Evolutionary conservation across 2,113 vertebrate species (phyloP), one percentile per base, ranked within the genome.

Genomic region (Patagioenas fasciata): DNA sequence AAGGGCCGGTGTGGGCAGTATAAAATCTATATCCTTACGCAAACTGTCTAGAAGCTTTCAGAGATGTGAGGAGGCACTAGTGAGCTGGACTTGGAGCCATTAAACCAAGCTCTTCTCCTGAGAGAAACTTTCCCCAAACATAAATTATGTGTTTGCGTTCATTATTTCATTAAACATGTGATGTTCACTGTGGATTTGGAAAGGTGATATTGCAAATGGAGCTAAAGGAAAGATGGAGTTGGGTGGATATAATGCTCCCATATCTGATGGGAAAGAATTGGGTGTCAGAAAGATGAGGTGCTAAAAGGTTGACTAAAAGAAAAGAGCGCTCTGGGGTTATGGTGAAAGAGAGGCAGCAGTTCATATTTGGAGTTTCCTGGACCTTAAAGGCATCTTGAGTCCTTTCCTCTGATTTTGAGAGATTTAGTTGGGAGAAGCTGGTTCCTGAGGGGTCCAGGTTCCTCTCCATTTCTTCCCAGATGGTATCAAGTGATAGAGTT

Each of bases 211-310:
- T 91, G 81, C 38, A 85, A 85, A 57, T 2, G 5, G 29, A 74
- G 12, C 15, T 42, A 19, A 64, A 67, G 23, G 24, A n/a, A 54
- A 78, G 54, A 60, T 23, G 5, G 60, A 44, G 18, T 42, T 42
- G 24, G 34, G 53, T 32, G 80, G 60, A 47, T 66, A 6, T 0
- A 60, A 51, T 2, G 6, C 19, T 48, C 17, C 17, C 2, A 0
- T 17, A 5, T 42, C 18, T 34, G 3, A 7, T 81, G 42, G 53
- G 65, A 34, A 71, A 53, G 48, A 50, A 31, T 3, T 51, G 15
- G 57, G 4, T 10, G 25, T 78, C 19, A 16, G 69, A 70, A 36
- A 16, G 18, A 32, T 54, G 14, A 26, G 23, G 20, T 38, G 24
- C 10, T 26, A 17, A 64, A 38, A 51, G 31, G 4, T 36, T 17